Percentiles rank a stretch among this genome's conserved stretches.
phyloP scores from a whole-genome alignment of 2,113 vertebrate species.

The Muntiacus muntjak region DNA sequence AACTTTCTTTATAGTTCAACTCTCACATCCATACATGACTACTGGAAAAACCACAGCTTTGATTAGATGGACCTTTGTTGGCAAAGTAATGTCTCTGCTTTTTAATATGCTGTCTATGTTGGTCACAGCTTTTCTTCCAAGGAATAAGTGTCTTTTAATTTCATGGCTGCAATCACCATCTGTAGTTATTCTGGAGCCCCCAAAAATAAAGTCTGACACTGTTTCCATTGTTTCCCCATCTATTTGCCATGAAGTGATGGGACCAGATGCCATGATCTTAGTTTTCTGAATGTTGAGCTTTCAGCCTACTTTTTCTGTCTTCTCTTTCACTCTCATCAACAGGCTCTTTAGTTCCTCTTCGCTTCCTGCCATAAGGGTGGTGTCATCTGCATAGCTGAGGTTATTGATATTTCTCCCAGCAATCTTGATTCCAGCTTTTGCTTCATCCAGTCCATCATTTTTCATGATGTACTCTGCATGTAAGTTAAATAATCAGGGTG shows the following conservation, averaged over 20 bases:
- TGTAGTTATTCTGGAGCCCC: neutral
- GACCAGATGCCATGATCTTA: neutral
- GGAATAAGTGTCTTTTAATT: neutral
- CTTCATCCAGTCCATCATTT: neutral
- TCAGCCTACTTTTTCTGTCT: neutral
- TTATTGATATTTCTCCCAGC: neutral
- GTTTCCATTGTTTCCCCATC: neutral
- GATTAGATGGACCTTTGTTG: neutral
- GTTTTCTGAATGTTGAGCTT: neutral
- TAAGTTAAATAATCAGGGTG: neutral
- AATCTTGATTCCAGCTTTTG: neutral
- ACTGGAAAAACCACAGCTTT: neutral
- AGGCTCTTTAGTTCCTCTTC: neutral
- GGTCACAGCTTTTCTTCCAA: neutral
- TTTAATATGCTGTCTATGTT: neutral
- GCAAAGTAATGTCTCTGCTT: neutral
- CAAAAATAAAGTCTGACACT: neutral
- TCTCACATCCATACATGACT: neutral
- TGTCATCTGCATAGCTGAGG: neutral
- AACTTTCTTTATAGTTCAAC: neutral
- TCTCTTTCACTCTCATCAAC: neutral
- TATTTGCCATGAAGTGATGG: neutral
- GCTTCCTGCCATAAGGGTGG: neutral
- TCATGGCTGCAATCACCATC: neutral
- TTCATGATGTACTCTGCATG: neutral